Conservation (phyloP, 2,888 invertebrate species). For the Strigamia transsilvanica region DNA sequence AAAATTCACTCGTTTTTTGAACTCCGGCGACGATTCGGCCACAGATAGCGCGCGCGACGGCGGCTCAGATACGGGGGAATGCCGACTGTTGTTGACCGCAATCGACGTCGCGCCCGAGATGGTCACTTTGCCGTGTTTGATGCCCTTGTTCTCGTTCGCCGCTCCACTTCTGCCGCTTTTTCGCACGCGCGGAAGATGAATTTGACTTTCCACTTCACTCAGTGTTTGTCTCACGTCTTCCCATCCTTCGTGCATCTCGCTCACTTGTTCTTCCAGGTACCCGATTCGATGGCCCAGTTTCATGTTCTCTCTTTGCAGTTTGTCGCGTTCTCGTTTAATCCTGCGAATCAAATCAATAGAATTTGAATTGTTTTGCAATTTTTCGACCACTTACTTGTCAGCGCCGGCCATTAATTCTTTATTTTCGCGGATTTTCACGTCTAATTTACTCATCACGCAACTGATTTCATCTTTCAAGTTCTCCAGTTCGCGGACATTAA, state of each 20-base stretch:
- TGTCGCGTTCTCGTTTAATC: constrained; percentile 62
- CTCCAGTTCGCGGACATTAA: constrained; percentile 65
- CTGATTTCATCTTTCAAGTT: constrained; percentile 71
- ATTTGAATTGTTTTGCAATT: background rate
- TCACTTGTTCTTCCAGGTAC: constrained; percentile 82
- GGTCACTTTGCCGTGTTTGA: constrained; percentile 4
- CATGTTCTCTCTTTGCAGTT: constrained; percentile 77
- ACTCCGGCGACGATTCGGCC: background rate
- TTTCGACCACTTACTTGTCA: constrained; percentile 51
- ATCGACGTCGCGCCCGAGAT: constrained; percentile 48
- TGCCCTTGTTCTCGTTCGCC: background rate
- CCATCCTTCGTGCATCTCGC: constrained; percentile 48
- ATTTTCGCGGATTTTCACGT: constrained; percentile 72
- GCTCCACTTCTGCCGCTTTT: background rate
- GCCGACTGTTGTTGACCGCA: constrained; percentile 1
- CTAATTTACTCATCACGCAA: constrained; percentile 70
- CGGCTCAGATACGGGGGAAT: background rate
- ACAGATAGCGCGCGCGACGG: background rate
- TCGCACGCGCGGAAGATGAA: constrained; percentile 11
- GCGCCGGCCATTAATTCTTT: constrained; percentile 57
- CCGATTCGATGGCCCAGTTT: constrained; percentile 86
- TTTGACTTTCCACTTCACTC: constrained; percentile 20
- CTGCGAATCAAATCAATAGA: constrained; percentile 56
- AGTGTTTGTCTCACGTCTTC: constrained; percentile 41
- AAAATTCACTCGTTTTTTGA: background rate